phyloP scores from a whole-genome alignment of 2,113 vertebrate genomes.

The Halichoeres trimaculatus region DNA sequence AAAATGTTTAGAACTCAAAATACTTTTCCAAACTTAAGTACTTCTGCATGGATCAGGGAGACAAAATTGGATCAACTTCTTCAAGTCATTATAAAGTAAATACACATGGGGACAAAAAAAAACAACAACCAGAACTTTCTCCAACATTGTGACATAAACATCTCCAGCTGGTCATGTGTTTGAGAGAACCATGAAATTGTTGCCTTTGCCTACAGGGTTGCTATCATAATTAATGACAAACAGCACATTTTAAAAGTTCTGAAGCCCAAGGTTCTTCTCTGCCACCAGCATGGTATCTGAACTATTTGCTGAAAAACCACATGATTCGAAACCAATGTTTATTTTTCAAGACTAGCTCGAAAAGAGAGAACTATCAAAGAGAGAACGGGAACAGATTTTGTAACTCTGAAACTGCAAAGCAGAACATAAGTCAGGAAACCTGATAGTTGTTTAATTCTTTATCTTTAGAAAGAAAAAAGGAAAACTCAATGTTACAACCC shows the following conservation, averaged over 20 bases:
- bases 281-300: constrained; percentile 39
- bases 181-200: neutral
- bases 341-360: constrained; percentile 11
- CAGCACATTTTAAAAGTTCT: constrained; percentile 4
- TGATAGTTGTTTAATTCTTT: neutral
- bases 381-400: neutral
- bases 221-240: constrained; percentile 16
- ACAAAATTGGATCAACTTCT: neutral
- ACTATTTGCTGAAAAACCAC: constrained; percentile 64
- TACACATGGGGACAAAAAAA: neutral
- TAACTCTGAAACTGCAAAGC: constrained; percentile 3
- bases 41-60: neutral
- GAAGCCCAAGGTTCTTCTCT: neutral
- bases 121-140: neutral
- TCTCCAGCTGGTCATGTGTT: neutral
- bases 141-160: neutral
- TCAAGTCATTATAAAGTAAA: neutral
- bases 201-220: neutral
- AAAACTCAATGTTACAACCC: neutral
- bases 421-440: constrained; percentile 6
- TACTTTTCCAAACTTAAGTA: neutral
- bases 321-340: constrained; percentile 41
- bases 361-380: neutral
- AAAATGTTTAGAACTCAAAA: neutral
- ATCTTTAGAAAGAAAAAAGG: neutral